Evolutionary conservation across 1,140 invertebrate species (phyloP).

Genomic region (Drosophila sucinea): DNA sequence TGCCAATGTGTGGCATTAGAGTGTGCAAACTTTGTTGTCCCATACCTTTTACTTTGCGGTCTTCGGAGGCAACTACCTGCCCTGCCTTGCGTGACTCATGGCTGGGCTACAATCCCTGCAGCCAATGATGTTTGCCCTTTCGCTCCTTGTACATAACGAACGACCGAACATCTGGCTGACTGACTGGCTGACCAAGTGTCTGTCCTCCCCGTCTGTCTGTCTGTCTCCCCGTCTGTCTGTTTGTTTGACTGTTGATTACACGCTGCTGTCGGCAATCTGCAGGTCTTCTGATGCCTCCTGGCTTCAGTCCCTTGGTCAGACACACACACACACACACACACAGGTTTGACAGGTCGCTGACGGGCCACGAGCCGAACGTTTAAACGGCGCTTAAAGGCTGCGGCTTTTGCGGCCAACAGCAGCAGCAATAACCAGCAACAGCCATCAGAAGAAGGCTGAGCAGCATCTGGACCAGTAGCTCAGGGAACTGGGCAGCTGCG

Average conservation of each 20-base stretch:
- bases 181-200: neutral
- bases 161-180: neutral
- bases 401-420: constrained; percentile 30
- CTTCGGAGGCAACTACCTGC: constrained; percentile 7
- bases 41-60: constrained; percentile 14
- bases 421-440: neutral
- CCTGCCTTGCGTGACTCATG: constrained; percentile 1
- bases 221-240: neutral
- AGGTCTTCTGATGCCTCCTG: neutral
- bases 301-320: constrained; percentile 2
- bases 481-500: neutral
- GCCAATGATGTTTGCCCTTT: neutral
- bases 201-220: neutral
- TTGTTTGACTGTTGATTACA: constrained; percentile 43
- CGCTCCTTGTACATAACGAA: neutral
- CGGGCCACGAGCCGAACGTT: constrained; percentile 23
- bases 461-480: neutral
- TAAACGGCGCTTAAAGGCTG: constrained; percentile 49
- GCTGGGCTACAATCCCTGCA: neutral
- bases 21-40: neutral
- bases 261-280: constrained; percentile 10
- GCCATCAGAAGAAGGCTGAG: too few species aligned
- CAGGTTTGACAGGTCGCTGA: constrained; percentile 43
- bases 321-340: constrained; percentile 2
- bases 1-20: neutral